These are phyloP conservation scores for Varanus salvator DNA, from an alignment of 2,113 vertebrate genomes.

Conservation along the genomic window DNA sequence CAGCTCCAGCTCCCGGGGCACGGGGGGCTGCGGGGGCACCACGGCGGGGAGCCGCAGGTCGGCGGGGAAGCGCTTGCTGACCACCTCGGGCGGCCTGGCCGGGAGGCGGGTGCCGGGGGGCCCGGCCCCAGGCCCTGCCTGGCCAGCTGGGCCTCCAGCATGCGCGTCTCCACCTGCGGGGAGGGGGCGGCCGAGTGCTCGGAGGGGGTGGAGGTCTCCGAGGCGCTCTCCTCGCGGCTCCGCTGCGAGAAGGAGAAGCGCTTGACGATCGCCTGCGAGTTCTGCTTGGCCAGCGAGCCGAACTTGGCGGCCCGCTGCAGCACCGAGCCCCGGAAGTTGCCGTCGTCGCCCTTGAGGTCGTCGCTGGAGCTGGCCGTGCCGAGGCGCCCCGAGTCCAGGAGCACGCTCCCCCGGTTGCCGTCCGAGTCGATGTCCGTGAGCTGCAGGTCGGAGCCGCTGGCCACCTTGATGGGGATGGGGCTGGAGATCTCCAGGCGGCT, in stretches of 20 bases:
- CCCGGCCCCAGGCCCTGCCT: slow-evolving; percentile 65
- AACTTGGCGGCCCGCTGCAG: slow-evolving; percentile 91
- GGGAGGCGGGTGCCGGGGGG: slow-evolving; percentile 7
- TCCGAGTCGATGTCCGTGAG: slow-evolving; percentile 85
- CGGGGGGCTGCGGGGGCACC: slow-evolving; percentile 79
- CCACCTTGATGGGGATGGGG: slow-evolving; percentile 94
- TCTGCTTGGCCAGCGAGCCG: slow-evolving; percentile 86
- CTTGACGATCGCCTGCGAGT: slow-evolving; percentile 85
- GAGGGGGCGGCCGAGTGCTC: slow-evolving; percentile 82
- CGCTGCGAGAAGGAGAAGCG: slow-evolving; percentile 85
- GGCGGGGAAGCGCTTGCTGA: slow-evolving; percentile 83
- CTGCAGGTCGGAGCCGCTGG: slow-evolving; percentile 86
- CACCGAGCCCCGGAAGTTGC: slow-evolving; percentile 82
- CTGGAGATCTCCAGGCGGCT: slow-evolving; percentile 91
- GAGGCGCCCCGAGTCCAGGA: slow-evolving; percentile 81
- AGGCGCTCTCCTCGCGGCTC: slow-evolving; percentile 84
- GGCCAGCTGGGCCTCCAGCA: slow-evolving; percentile 70
- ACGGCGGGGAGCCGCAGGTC: slow-evolving; percentile 85
- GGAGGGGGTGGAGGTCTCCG: slow-evolving; percentile 81
- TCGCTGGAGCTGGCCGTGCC: slow-evolving; percentile 84
- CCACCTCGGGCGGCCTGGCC: slow-evolving; percentile 81
- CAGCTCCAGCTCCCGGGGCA: slow-evolving; percentile 87
- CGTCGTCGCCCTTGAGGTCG: slow-evolving; percentile 83
- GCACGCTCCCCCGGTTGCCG: slow-evolving; percentile 81
- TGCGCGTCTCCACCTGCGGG: slow-evolving; percentile 80